Percentiles rank a stretch among this genome's conserved stretches.
Evolutionary conservation across 1,140 invertebrate genomes (phyloP).

Genomic region (Trinorchestia longiramus): DNA sequence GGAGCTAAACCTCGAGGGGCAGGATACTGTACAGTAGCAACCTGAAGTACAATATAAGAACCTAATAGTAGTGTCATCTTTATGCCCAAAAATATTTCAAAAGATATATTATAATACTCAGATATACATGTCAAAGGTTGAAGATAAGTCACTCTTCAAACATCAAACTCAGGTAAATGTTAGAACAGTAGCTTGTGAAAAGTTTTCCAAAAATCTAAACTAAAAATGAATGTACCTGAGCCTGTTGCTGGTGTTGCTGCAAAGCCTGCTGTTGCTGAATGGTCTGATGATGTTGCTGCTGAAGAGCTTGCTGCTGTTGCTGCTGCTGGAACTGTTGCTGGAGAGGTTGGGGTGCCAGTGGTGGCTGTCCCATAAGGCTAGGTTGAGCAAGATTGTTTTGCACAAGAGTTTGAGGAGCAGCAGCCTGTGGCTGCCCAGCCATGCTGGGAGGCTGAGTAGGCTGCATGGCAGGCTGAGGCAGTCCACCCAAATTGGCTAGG

Average conservation of each 20-base stretch:
- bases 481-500: slow-evolving; percentile 59
- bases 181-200: too few species aligned
- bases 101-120: neutral
- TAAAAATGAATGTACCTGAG: slow-evolving; percentile 56
- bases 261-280: slow-evolving; percentile 60
- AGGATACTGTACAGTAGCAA: slow-evolving; percentile 64
- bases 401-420: slow-evolving; percentile 58
- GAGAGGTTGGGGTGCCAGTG: slow-evolving; percentile 62
- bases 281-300: slow-evolving; percentile 61
- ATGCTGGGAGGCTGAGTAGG: slow-evolving; percentile 57
- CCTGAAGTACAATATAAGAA: slow-evolving; percentile 44
- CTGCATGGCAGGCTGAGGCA: slow-evolving; percentile 59
- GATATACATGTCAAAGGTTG: neutral
- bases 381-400: neutral
- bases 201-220: neutral
- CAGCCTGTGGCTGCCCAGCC: slow-evolving; percentile 63
- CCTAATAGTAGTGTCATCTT: neutral
- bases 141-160: neutral
- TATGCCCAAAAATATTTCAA: neutral
- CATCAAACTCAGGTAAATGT: too few species aligned
- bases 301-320: slow-evolving; percentile 56
- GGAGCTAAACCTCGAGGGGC: slow-evolving; percentile 64
- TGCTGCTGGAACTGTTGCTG: slow-evolving; percentile 57
- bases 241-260: slow-evolving; percentile 57
- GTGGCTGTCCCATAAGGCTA: slow-evolving; percentile 66